These are phyloP conservation scores for Aphelinus certus DNA, from an alignment of 1,140 invertebrate species.

Conservation along the genomic window DNA sequence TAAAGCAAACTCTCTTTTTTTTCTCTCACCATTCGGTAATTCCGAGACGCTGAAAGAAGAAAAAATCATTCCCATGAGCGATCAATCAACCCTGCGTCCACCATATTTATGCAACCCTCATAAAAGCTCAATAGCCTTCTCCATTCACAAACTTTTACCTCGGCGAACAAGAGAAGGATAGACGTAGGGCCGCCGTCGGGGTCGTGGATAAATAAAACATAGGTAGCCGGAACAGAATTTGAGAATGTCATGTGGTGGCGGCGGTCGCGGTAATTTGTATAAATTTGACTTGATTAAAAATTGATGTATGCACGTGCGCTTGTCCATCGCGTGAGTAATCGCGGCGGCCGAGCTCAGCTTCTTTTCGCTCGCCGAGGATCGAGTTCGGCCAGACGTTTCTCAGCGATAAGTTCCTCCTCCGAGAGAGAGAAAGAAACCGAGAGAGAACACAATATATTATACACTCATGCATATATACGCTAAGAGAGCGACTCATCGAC, in stretches of 20 bases:
- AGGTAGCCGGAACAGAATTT: neutral
- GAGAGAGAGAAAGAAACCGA: neutral
- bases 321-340: neutral
- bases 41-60: neutral
- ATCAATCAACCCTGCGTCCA: slow-evolving; percentile 18
- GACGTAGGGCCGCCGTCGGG: neutral
- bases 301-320: slow-evolving; percentile 8
- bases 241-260: neutral
- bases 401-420: neutral
- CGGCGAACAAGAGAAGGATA: neutral
- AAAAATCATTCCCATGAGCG: neutral
- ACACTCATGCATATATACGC: slow-evolving; percentile 13
- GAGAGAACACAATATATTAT: neutral
- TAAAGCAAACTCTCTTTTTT: too few species aligned
- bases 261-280: neutral
- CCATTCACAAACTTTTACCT: neutral
- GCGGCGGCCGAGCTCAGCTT: neutral
- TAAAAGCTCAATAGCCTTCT: slow-evolving; percentile 16
- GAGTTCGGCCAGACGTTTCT: neutral
- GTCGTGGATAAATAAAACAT: slow-evolving; percentile 23
- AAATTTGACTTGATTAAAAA: neutral
- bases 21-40: neutral
- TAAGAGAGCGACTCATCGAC: neutral
- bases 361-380: neutral
- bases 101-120: neutral